Base-by-base conservation (phyloP, 2,113 vertebrate genomes). In the Cephalopterus ornatus region DNA sequence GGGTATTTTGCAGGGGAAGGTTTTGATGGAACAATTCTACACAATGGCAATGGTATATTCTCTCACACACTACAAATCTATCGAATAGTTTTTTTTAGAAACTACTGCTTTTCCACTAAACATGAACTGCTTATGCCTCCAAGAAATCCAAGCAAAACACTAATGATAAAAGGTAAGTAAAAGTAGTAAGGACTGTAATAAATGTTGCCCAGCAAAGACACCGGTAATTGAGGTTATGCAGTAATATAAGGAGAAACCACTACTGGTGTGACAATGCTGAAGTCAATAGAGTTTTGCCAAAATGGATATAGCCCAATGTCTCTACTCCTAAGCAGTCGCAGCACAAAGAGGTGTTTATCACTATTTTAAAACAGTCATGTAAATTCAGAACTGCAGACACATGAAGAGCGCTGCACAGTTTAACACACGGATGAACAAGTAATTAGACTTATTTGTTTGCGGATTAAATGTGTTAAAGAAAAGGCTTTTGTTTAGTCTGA, bases 401-500 rank as follows among this genome's bases (percentile, higher is more conserved):
- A 67, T 80, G 74, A 44, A 82, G 42, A 83, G n/a, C 50, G 17
- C 55, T 71, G 33, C 79, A 56, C 12, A 89, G 82, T 92, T 96
- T 68, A 96, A 92, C 47, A 96, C 79, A 84, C 1, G 16, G 73
- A 67, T 94, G 90, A 94, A 91, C 83, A 94, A 93, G 63, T 94
- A 86, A 96, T 97, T 93, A 94, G 55, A 90, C 50, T 88, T 95
- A 84, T 4, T 94, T 94, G 79, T 92, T 94, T 94, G 68, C 0
- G 0, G 68, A 84, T 92, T 92, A 95, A 96, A 92, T 46, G 72
- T 88, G 42, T 72, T 84, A 81, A 90, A 94, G 11, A 88, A 95
- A 93, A 89, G 35, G 44, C 30, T 90, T 92, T 84, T 85, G 42
- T 90, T 92, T 78, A 44, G 35, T 12, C 11, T 47, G 8, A 70